A percentile compares a stretch with the other conserved stretches of the same genome.
Conservation (phyloP, 2,797 vertebrate species). For the Notolepis coatsorum region DNA sequence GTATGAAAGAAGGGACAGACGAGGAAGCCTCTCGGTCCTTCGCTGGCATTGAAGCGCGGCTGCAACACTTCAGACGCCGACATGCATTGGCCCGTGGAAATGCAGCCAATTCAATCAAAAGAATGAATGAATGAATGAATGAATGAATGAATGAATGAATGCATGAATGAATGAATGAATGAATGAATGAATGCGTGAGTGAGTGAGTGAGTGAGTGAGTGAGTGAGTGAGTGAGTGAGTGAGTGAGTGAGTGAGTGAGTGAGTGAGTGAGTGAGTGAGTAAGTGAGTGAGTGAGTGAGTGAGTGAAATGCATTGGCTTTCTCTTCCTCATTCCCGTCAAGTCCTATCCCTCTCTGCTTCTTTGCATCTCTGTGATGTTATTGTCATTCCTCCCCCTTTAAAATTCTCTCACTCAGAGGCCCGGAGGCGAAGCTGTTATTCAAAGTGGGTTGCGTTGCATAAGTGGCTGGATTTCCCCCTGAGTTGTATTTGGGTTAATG, state of each 20-base stretch:
- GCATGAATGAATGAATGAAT: no score
- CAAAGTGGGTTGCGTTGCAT: constrained; percentile 43
- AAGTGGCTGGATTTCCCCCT: constrained; percentile 25
- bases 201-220: no score
- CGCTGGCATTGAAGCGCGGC: constrained; percentile 2
- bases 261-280: no score
- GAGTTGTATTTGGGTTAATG: constrained; percentile 57
- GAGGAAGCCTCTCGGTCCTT: constrained; percentile 39
- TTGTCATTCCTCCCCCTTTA: constrained; percentile 12
- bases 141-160: no score
- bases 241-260: no score
- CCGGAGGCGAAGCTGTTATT: constrained; percentile 13
- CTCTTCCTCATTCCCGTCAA: constrained; percentile 2
- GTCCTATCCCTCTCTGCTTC: constrained; percentile 15
- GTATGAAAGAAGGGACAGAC: constrained; percentile 13
- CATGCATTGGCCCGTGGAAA: constrained; percentile 7
- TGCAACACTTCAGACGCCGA: neutral
- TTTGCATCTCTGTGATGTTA: neutral
- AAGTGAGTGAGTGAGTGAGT: no score
- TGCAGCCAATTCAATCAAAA: no score
- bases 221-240: no score
- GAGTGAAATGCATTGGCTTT: constrained; percentile 32
- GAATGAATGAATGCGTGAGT: no score
- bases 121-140: no score
- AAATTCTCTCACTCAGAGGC: constrained; percentile 5